These are phyloP conservation scores for Mugil cephalus DNA, from an alignment of 2,113 vertebrate genomes.

Conservation along the genomic window DNA sequence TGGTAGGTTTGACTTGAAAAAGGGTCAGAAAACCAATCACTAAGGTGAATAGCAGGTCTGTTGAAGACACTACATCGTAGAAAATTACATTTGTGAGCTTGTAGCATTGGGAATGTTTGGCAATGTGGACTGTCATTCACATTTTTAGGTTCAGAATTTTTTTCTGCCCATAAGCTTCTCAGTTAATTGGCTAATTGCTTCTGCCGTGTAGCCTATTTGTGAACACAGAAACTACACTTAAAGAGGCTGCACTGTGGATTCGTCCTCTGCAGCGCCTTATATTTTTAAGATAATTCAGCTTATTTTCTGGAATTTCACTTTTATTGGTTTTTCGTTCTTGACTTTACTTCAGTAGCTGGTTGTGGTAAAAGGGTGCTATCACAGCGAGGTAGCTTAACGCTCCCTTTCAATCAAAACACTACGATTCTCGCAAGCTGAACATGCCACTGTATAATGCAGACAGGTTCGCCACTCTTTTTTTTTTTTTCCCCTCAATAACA, in stretches of 20 bases:
- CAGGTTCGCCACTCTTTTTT: constrained; percentile 11
- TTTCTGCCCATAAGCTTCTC: neutral
- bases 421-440: constrained; percentile 15
- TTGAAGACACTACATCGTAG: too few relatives aligned
- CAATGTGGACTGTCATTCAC: too few relatives aligned
- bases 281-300: neutral
- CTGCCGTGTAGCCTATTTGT: too few relatives aligned
- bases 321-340: neutral
- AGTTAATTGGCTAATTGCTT: neutral
- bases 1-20: too few relatives aligned
- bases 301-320: too few relatives aligned
- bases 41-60: too few relatives aligned
- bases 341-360: neutral
- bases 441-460: neutral
- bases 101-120: neutral
- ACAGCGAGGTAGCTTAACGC: neutral
- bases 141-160: neutral
- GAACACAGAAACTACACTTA: neutral
- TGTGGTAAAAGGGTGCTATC: constrained; percentile 1
- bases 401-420: constrained; percentile 14
- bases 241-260: neutral
- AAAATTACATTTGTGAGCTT: too few relatives aligned
- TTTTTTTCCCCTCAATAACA: constrained; percentile 17
- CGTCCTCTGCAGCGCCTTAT: neutral
- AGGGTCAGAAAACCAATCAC: too few relatives aligned